Percentiles rank a stretch among this genome's conserved stretches.
phyloP scores from a whole-genome alignment of 1,140 invertebrate species.

The Halesus radiatus region DNA sequence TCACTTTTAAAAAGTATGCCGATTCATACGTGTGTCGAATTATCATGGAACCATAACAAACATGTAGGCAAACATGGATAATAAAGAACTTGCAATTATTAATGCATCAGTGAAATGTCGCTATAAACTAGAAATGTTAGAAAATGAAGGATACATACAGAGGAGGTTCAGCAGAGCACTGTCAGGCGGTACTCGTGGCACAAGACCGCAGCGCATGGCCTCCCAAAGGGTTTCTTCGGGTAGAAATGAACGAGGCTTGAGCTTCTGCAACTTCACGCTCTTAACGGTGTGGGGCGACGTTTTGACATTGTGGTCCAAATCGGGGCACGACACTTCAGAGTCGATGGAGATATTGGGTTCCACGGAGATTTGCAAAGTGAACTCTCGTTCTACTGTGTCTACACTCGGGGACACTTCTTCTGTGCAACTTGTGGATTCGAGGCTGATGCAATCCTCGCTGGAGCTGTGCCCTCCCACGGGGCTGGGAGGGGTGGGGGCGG shows the following conservation, averaged over 20 bases:
- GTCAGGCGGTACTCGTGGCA: not conserved
- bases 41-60: no score
- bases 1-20: no score
- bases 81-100: no score
- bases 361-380: slow-evolving; percentile 7
- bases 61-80: no score
- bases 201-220: not conserved
- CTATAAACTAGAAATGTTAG: no score
- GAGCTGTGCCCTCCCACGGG: no score
- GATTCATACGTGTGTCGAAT: no score
- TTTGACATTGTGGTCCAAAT: not conserved
- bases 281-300: not conserved
- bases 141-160: slow-evolving; percentile 29
- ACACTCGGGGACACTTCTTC: not conserved
- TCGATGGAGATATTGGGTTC: slow-evolving; percentile 10
- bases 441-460: not conserved
- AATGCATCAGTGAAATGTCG: no score
- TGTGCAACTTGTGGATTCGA: not conserved
- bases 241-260: not conserved
- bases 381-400: not conserved
- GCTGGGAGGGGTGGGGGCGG: not conserved
- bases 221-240: slow-evolving; percentile 16
- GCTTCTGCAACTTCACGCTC: not conserved
- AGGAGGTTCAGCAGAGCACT: slow-evolving; percentile 1
- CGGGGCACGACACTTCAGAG: not conserved